Percentiles rank a stretch among this genome's conserved stretches.
Conservation (phyloP, 2,797 vertebrate species). For the Anableps anableps region DNA sequence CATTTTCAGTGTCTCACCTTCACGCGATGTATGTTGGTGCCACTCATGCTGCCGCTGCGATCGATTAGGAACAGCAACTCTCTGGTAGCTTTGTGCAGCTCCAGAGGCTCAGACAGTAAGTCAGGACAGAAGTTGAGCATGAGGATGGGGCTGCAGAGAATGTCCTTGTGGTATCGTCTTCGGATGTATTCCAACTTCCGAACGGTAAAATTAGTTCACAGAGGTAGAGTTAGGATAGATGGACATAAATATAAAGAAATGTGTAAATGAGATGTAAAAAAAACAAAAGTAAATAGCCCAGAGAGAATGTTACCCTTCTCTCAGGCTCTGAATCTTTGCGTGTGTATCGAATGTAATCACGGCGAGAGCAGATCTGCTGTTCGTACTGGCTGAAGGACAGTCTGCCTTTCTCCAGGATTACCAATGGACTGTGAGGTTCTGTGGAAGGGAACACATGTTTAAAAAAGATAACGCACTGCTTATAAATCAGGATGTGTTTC, state of each 20-base stretch:
- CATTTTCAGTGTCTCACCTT: conserved; percentile 77
- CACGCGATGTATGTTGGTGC: conserved; percentile 80
- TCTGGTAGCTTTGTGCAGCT: conserved; percentile 87
- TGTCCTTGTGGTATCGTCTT: conserved; percentile 96
- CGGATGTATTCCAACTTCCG: conserved; percentile 90
- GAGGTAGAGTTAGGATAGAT: background rate
- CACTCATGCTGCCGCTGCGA: conserved; percentile 77
- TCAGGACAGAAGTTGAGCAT: conserved; percentile 96
- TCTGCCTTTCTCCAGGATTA: conserved; percentile 89
- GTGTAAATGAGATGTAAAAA: background rate
- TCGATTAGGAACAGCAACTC: conserved; percentile 93
- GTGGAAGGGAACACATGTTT: conserved; percentile 12
- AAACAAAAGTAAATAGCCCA: background rate
- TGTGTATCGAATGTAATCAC: conserved; percentile 86
- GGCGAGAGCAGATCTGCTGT: conserved; percentile 84
- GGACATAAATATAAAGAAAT: background rate
- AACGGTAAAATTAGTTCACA: background rate
- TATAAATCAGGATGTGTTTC: background rate
- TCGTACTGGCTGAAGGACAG: conserved; percentile 90
- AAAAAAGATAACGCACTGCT: background rate
- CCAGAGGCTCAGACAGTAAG: conserved; percentile 75
- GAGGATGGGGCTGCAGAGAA: conserved; percentile 91
- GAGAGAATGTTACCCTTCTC: conserved; percentile 82
- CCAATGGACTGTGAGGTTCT: conserved; percentile 93
- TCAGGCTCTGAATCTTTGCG: conserved; percentile 87